These are phyloP conservation scores for Lithophane socia DNA, from an alignment of 2,888 invertebrate species.

Conservation along the genomic window DNA sequence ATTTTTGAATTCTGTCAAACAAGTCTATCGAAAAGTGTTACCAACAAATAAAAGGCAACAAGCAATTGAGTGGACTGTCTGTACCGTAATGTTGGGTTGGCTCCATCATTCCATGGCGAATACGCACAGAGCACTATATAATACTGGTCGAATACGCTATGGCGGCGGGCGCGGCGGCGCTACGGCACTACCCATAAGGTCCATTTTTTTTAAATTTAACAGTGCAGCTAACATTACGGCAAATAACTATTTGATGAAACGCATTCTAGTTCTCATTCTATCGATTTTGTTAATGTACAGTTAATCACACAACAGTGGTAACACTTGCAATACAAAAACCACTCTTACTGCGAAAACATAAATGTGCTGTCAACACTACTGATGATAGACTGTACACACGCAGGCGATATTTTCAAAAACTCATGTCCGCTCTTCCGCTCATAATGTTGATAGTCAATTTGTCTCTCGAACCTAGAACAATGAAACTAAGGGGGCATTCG, in stretches of 20 bases:
- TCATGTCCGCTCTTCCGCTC: background rate
- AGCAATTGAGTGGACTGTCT: background rate
- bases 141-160: too few relatives aligned
- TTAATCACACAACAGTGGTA: background rate
- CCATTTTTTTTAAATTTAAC: too few relatives aligned
- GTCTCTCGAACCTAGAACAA: too few relatives aligned
- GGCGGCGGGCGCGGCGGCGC: too few relatives aligned
- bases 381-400: background rate
- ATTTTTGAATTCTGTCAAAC: conserved; percentile 24
- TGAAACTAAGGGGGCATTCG: too few relatives aligned
- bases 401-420: background rate
- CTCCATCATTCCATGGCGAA: too few relatives aligned
- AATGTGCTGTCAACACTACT: background rate
- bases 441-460: background rate
- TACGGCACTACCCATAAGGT: too few relatives aligned
- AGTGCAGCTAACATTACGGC: too few relatives aligned
- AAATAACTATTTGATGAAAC: too few relatives aligned
- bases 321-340: background rate
- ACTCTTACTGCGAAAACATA: background rate
- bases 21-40: conserved; percentile 1
- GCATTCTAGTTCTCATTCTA: too few relatives aligned
- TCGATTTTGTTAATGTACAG: background rate
- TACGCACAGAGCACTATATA: too few relatives aligned
- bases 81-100: too few relatives aligned
- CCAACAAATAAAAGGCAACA: background rate